These are phyloP conservation scores for Penelope pileata DNA, from an alignment of 2,113 vertebrate genomes.

Conservation along the genomic window DNA sequence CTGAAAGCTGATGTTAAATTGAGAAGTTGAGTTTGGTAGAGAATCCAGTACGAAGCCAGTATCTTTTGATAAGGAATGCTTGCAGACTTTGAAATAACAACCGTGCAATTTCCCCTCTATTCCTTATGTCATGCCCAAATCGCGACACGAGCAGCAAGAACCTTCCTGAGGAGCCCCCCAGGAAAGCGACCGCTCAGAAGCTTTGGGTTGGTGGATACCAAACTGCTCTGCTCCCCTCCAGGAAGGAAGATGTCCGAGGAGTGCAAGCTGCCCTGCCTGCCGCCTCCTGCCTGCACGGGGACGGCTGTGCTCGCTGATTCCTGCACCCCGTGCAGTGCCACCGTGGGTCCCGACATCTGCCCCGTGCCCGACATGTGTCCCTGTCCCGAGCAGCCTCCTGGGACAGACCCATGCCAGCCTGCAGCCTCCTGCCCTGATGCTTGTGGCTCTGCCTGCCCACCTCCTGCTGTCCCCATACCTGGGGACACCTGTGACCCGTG, in stretches of 20 bases:
- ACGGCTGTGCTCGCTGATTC: fast-evolving
- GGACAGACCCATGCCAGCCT: fast-evolving
- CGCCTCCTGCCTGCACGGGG: neutral
- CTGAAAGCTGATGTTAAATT: neutral
- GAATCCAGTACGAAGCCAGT: neutral
- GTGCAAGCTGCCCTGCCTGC: neutral
- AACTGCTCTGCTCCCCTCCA: neutral
- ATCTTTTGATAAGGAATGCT: neutral
- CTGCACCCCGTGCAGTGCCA: fast-evolving
- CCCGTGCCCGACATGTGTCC: fast-evolving
- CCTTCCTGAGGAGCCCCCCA: neutral
- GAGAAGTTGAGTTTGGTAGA: neutral
- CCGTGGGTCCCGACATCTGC: neutral
- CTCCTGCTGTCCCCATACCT: fast-evolving
- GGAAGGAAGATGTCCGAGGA: neutral
- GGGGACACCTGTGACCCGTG: neutral
- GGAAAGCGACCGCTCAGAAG: neutral
- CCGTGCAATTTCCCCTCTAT: neutral
- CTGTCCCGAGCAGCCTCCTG: neutral
- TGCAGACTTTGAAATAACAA: neutral
- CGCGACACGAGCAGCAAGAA: fast-evolving
- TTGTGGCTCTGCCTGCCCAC: neutral
- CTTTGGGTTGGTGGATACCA: neutral
- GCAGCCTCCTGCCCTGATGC: neutral
- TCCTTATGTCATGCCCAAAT: neutral